Evolutionary conservation across 1,140 invertebrate species (phyloP), one percentile per base, ranked within the genome.

Genomic region (Scaptodrosophila lebanonensis): DNA sequence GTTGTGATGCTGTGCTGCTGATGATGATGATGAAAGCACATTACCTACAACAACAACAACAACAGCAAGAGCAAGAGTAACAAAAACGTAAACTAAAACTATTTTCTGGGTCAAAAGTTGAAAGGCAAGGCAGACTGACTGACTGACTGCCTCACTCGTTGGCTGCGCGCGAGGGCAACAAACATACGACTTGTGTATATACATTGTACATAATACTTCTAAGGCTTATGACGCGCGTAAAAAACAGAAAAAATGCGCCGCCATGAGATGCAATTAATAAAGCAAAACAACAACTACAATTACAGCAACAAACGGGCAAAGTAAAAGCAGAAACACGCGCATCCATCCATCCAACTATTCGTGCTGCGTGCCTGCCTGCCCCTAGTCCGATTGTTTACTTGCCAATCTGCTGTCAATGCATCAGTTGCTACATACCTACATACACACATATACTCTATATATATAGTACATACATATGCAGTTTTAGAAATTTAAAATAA

Each of bases 71-170:
- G 51, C 15, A 58, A 29, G 51, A 35, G 22, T 25, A 42, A 42
- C 47, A 48, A 68, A 50, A 30, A 61, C 35, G 39, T 65, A 47
- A 73, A 69, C 68, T 77, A 50, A 77, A 73, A 12, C 73, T 25
- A 72, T 73, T 77, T 77, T 77, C 75, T 77, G 68, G 73, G 73
- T 79, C 75, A 77, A 77, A 77, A 77, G 73, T 77, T 77, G 60
- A 77, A 66, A 77, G 56, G 73, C 51, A 58, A 39, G 11, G 36
- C 49, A 62, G 42, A 29, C 50, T n/a, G 42, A 39, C 33, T 11
- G 29, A 38, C 16, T 9, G 18, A 11, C n/a, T n/a, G n/a, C n/a
- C n/a, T n/a, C n/a, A n/a, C n/a, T n/a, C n/a, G n/a, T n/a, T n/a
- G n/a, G n/a, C n/a, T n/a, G n/a, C n/a, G n/a, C n/a, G n/a, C n/a